Evolutionary conservation across 1,140 invertebrate species (phyloP), one percentile per base, ranked within the genome.

Genomic region (Diploscapter pachys): DNA sequence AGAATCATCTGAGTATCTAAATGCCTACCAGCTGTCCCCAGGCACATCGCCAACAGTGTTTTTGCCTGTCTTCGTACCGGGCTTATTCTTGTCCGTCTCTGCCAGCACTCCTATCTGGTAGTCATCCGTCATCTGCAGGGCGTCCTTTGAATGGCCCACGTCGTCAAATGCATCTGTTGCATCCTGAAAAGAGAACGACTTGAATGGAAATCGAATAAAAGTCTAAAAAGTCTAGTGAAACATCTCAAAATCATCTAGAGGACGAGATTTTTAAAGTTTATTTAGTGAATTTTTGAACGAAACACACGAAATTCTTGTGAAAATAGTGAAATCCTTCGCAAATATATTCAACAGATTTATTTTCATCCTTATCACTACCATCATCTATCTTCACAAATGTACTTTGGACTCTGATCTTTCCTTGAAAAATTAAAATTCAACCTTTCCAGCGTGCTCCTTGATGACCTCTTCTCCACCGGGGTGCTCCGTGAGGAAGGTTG

Each of bases 401-500:
- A 31, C 31, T 31, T 31, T 31, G 31, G 31, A 31, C 31, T 31
- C 31, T 0, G 31, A 31, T 31, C 31, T 31, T 31, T 31, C 31
- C 1, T 31, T 1, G 31, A 31, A 31, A 31, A 13, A 11, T 2
- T 51, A 52, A 4, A 59, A 11, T 50, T 50, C 3, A 4, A 77
- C 63, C 31, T 52, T 87, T 87, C 94, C 94, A 53, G 90, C 92
- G 87, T 93, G 91, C 85, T 98, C 94, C 79, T 96, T 84, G 8
- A 98, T 88, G 64, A 98, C 92, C 87, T 98, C 95, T 86, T 96
- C 94, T 54, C 96, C 95, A 69, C 95, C 95, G 79, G 95, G 95
- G 89, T 98, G 95, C 85, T 90, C 90, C 79, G 90, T 88, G 13
- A 90, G 74, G 82, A 90, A 91, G 75, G 89, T 89, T 2, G 89